phyloP scores from a whole-genome alignment of 2,888 invertebrate species.

The Sinohyriopsis cumingii region DNA sequence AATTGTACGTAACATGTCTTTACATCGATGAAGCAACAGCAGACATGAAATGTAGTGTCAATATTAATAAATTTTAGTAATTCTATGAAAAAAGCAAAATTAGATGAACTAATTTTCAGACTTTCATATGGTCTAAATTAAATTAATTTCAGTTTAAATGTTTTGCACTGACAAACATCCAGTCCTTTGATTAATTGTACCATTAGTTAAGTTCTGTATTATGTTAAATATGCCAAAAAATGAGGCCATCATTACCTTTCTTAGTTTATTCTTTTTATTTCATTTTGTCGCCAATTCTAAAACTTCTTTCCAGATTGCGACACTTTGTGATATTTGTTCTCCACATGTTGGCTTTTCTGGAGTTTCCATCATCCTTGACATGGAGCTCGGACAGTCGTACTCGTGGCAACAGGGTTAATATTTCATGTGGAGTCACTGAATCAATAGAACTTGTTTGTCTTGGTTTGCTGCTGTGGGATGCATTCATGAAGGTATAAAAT shows the following conservation, averaged over 20 bases:
- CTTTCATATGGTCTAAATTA: no score
- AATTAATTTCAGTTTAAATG: no score
- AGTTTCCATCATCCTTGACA: constrained; percentile 67
- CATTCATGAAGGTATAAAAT: constrained; percentile 52
- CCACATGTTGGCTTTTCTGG: constrained; percentile 66
- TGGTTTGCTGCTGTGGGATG: constrained; percentile 56
- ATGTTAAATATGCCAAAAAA: not conserved
- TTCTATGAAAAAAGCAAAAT: no score
- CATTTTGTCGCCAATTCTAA: not conserved
- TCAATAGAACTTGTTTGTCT: constrained; percentile 62
- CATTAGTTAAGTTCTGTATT: not conserved
- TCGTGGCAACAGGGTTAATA: constrained; percentile 32
- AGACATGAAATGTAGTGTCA: no score
- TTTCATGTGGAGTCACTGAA: constrained; percentile 65
- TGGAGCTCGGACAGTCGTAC: constrained; percentile 61
- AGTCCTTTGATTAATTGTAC: no score
- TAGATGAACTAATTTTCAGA: no score
- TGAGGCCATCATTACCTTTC: not conserved
- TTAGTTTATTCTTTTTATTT: not conserved
- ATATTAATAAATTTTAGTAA: no score
- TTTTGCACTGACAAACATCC: no score
- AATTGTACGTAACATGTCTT: no score
- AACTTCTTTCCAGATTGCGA: constrained; percentile 49
- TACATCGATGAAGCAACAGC: no score
- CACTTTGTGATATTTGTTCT: constrained; percentile 59